These are phyloP conservation scores for Dolomedes plantarius DNA, from an alignment of 2,888 invertebrate species.

Conservation along the genomic window DNA sequence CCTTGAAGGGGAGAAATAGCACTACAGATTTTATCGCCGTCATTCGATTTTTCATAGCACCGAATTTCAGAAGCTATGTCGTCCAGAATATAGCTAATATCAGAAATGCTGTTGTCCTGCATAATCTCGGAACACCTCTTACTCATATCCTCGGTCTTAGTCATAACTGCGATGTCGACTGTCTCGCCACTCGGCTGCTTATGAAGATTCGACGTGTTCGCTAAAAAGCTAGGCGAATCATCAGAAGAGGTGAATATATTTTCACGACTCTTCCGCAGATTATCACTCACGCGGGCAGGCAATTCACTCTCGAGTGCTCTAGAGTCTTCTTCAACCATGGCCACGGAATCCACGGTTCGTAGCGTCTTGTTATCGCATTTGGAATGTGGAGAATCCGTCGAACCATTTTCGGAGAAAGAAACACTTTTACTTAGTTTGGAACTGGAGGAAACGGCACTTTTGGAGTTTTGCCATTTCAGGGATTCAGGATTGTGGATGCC, in stretches of 20 bases:
- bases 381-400: not conserved
- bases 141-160: not conserved
- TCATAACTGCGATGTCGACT: not conserved
- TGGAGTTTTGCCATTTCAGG: not conserved
- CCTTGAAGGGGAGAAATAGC: not conserved
- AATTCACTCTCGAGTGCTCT: conserved; percentile 3
- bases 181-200: not conserved
- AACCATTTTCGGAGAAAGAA: conserved; percentile 26
- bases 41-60: not conserved
- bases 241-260: not conserved
- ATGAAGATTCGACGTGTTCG: not conserved
- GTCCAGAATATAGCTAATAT: not conserved
- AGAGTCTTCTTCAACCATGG: not conserved
- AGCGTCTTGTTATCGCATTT: not conserved
- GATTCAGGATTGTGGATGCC: conserved; percentile 22
- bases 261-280: not conserved
- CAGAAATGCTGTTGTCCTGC: not conserved
- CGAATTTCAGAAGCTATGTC: not conserved
- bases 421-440: conserved; percentile 49
- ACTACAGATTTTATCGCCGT: not conserved
- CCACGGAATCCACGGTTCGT: not conserved
- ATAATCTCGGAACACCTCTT: not conserved
- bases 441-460: not conserved
- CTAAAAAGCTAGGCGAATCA: not conserved
- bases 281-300: not conserved